These are phyloP conservation scores for Dromaius novaehollandiae DNA, from an alignment of 2,113 vertebrate species.

Conservation along the genomic window DNA sequence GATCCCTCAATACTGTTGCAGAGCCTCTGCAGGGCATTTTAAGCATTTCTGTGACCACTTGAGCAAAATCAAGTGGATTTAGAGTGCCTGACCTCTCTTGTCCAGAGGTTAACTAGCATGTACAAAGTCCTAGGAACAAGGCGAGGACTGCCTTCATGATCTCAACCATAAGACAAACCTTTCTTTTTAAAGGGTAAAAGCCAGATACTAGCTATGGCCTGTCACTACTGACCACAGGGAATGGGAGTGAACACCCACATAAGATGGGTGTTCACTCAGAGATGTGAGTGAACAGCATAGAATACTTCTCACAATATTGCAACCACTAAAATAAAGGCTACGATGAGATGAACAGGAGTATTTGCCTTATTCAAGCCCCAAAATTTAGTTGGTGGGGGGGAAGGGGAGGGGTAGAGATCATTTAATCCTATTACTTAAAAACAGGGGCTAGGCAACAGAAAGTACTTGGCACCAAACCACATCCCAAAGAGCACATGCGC, in stretches of 20 bases:
- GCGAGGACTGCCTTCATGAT: not conserved
- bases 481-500: not conserved
- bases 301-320: not conserved
- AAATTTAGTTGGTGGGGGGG: not conserved
- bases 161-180: not conserved
- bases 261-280: too few species aligned
- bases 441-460: not conserved
- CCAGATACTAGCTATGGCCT: not conserved
- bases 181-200: not conserved
- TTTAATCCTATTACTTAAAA: not conserved
- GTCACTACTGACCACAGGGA: not conserved
- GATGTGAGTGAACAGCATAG: not conserved
- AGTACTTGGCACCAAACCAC: not conserved
- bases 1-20: not conserved
- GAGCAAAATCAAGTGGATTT: not conserved
- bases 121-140: not conserved
- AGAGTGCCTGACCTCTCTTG: not conserved
- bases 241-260: fast-evolving
- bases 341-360: not conserved
- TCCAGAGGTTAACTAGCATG: not conserved
- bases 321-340: not conserved
- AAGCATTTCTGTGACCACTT: not conserved
- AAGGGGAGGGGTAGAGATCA: not conserved
- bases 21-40: not conserved
- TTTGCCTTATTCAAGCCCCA: not conserved